A percentile compares a stretch with the other conserved stretches of the same genome.
Evolutionary conservation across 1,140 invertebrate species (phyloP).

Genomic region (Schlechtendalia chinensis): DNA sequence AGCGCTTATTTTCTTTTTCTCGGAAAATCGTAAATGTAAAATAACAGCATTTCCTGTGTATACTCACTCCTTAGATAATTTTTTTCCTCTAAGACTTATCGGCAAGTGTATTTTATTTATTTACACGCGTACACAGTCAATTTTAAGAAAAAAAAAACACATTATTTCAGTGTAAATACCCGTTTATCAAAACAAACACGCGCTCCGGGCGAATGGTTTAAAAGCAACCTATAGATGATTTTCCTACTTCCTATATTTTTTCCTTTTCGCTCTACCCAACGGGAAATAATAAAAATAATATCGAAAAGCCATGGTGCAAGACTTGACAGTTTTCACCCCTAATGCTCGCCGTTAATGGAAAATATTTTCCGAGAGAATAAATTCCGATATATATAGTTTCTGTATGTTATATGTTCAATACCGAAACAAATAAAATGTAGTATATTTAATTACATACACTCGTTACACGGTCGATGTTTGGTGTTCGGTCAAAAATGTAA

Average conservation of each 20-base stretch:
- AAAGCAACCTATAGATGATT: neutral
- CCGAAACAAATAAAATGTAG: no score
- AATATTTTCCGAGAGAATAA: neutral
- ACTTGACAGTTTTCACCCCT: neutral
- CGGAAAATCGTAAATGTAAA: neutral
- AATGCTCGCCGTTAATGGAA: neutral
- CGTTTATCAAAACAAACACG: conserved; percentile 21
- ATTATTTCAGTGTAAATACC: conserved; percentile 14
- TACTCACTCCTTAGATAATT: no score
- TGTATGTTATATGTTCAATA: no score
- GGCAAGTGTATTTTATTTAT: neutral
- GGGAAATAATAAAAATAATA: neutral
- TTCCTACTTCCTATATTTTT: no score
- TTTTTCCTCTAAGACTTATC: no score
- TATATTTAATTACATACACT: no score
- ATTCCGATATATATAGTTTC: no score
- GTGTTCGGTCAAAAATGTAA: no score
- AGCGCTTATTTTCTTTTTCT: neutral
- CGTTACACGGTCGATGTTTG: no score
- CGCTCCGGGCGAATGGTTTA: neutral
- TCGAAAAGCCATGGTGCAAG: neutral
- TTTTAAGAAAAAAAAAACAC: neutral
- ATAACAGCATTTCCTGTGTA: no score
- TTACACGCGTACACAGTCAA: neutral
- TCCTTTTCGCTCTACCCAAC: no score